Evolutionary conservation across 2,888 invertebrate species (phyloP).

Genomic region (Neria commutata): DNA sequence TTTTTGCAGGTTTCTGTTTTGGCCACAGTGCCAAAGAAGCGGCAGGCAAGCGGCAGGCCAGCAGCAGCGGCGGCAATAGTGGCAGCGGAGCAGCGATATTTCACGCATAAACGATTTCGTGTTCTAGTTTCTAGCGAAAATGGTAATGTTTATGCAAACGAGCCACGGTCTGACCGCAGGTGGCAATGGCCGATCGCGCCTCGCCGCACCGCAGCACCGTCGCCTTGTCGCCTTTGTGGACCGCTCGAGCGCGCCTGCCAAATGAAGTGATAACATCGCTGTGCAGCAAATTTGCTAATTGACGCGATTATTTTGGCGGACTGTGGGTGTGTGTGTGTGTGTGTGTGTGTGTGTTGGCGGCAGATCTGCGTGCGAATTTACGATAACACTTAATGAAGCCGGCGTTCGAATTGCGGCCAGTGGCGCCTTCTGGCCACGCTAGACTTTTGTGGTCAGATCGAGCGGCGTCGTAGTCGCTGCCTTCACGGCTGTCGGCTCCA

Average conservation of each 20-base stretch:
- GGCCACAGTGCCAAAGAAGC: too few relatives aligned
- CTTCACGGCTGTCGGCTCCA: slow-evolving; percentile 31
- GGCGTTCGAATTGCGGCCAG: neutral
- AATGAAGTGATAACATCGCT: slow-evolving; percentile 51
- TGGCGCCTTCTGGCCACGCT: slow-evolving; percentile 14
- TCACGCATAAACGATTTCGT: neutral
- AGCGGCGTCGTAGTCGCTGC: slow-evolving; percentile 49
- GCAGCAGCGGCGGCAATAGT: too few relatives aligned
- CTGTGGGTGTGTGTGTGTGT: slow-evolving; percentile 19
- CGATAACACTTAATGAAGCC: neutral
- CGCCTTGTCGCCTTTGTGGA: slow-evolving; percentile 41
- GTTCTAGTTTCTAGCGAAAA: neutral
- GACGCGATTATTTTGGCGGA: slow-evolving; percentile 31
- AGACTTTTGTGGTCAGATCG: slow-evolving; percentile 73
- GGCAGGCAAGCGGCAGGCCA: too few relatives aligned
- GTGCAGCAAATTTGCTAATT: slow-evolving; percentile 34
- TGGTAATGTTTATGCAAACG: neutral
- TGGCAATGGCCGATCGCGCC: too few relatives aligned
- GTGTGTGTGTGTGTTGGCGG: neutral
- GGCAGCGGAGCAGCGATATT: too few relatives aligned
- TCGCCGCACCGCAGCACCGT: too few relatives aligned
- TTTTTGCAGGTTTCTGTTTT: too few relatives aligned
- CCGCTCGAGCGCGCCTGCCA: slow-evolving; percentile 48
- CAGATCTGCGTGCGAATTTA: neutral
- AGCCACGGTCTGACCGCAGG: neutral